Conservation (phyloP, 2,113 vertebrate species). For the Murina feae region DNA sequence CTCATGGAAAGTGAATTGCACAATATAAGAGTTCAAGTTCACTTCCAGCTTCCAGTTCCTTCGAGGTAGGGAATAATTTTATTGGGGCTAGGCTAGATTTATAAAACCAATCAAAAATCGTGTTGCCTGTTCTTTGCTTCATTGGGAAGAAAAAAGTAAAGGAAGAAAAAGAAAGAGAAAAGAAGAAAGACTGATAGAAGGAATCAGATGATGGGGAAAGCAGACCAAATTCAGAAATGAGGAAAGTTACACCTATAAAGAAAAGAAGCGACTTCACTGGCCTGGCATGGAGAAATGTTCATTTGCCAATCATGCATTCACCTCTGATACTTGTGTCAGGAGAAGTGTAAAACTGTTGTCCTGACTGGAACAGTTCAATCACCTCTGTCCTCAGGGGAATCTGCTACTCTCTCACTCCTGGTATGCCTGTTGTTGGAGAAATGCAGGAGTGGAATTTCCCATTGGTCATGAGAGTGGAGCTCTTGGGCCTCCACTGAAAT, state of each 20-base stretch:
- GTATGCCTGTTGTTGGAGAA: not conserved
- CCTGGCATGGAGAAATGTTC: not conserved
- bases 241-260: not conserved
- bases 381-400: not conserved
- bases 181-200: not conserved
- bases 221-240: not conserved
- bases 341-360: not conserved
- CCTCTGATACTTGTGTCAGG: not conserved
- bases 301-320: not conserved
- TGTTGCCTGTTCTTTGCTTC: not conserved
- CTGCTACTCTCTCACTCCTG: not conserved
- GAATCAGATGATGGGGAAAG: not conserved
- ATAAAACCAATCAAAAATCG: slow-evolving; percentile 13
- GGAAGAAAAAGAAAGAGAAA: not conserved
- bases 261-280: not conserved
- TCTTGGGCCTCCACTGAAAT: too few relatives aligned
- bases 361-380: not conserved
- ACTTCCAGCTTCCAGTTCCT: not conserved
- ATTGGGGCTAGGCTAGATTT: not conserved
- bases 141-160: not conserved
- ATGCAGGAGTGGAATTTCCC: too few relatives aligned
- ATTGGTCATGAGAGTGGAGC: too few relatives aligned
- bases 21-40: slow-evolving; percentile 25
- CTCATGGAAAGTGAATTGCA: slow-evolving; percentile 21
- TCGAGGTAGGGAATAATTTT: not conserved